Conservation (phyloP, 2,888 invertebrate genomes). For the Synergus laeviventris region DNA sequence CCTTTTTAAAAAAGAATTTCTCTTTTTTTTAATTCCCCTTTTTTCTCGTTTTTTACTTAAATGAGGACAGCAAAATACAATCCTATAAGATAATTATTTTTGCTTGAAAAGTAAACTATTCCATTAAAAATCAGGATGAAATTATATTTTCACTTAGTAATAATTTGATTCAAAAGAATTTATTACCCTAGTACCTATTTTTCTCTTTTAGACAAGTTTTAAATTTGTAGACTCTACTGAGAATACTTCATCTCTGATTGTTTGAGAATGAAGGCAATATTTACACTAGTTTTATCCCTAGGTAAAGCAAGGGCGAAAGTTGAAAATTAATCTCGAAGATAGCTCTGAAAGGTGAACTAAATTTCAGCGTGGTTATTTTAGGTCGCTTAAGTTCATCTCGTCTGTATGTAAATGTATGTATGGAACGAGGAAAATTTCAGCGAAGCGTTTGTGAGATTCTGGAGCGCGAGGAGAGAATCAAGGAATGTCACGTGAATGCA, state of each 20-base stretch:
- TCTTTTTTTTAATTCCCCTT: no score
- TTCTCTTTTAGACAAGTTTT: no score
- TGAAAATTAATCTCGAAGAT: constrained; percentile 21
- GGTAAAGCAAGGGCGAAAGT: neutral
- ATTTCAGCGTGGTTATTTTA: constrained; percentile 22
- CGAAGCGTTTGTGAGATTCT: constrained; percentile 27
- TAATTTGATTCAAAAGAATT: no score
- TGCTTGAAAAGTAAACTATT: no score
- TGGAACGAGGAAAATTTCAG: constrained; percentile 28
- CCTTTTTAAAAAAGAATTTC: neutral
- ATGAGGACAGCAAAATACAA: no score
- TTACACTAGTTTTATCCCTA: neutral
- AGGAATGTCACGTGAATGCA: constrained; percentile 40
- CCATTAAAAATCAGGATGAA: no score
- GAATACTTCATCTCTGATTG: neutral
- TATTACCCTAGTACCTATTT: no score
- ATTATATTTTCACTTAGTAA: no score
- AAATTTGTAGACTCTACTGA: no score
- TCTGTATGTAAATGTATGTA: constrained; percentile 30
- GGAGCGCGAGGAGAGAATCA: constrained; percentile 22
- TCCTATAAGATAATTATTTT: no score
- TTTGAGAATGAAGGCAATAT: neutral
- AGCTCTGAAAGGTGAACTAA: constrained; percentile 12
- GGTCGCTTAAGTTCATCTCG: constrained; percentile 6
- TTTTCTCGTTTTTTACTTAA: no score